These are phyloP conservation scores for Apis laboriosa DNA, from an alignment of 1,140 invertebrate species.

Conservation along the genomic window DNA sequence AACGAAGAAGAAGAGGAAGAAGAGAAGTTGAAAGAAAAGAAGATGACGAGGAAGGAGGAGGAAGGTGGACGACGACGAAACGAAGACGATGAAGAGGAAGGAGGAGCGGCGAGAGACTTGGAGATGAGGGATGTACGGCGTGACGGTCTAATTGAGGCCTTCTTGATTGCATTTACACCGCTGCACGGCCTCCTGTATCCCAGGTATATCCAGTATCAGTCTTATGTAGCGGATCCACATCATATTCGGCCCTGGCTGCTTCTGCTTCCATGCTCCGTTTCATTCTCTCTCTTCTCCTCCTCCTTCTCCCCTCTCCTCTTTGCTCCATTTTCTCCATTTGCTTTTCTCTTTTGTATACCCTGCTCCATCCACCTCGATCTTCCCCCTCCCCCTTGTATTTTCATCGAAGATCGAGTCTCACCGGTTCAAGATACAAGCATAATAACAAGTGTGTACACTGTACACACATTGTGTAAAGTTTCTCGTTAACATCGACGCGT, in stretches of 20 bases:
- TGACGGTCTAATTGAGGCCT: constrained; percentile 78
- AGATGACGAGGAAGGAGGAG: neutral
- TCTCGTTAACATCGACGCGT: constrained; percentile 17
- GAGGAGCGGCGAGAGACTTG: constrained; percentile 36
- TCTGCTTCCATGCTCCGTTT: constrained; percentile 41
- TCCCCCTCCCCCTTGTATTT: neutral
- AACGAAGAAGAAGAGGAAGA: neutral
- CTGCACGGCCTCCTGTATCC: constrained; percentile 70
- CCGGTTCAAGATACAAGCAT: neutral
- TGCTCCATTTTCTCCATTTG: neutral
- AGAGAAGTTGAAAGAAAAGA: neutral
- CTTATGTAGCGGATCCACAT: constrained; percentile 45
- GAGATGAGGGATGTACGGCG: constrained; percentile 76
- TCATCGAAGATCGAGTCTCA: neutral
- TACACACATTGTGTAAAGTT: constrained; percentile 24
- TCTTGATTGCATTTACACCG: constrained; percentile 79
- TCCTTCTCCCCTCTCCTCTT: neutral
- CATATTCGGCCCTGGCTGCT: constrained; percentile 46
- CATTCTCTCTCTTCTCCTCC: neutral
- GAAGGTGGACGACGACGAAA: neutral
- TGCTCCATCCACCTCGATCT: neutral
- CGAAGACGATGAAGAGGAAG: neutral
- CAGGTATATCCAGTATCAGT: constrained; percentile 59
- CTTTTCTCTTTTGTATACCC: neutral
- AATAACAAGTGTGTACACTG: constrained; percentile 10